Evolutionary conservation across 1,140 invertebrate species (phyloP), one percentile per base, ranked within the genome.

Genomic region (Neodiprion lecontei): DNA sequence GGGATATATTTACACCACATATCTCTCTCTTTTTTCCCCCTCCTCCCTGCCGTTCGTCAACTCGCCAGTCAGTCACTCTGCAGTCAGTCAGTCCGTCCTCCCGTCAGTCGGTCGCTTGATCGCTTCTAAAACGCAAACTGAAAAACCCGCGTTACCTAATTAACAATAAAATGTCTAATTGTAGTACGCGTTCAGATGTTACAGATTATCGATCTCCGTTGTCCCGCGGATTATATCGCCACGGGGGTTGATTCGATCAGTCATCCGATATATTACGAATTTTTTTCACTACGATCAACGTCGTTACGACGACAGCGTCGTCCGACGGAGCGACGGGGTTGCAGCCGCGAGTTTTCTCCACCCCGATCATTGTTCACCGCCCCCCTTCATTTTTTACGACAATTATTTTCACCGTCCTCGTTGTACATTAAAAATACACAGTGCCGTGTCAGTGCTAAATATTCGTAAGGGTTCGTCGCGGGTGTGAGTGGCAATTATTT

Each of bases 1-100:
- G 84, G 82, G 84, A 85, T 85, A 84, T 84, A 85, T 84, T 85
- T 84, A 85, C 83, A 82, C 78, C 83, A 82, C 79, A 82, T 80
- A 78, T 80, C 79, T 85, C 28, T 40, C 28, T 40, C 28, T 9
- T 61, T 61, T 61, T 83, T 86, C 85, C 83, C 83, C 76, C 77
- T 75, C 77, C 80, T 78, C 81, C 78, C 78, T 78, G 1, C 53
- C 75, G 75, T 40, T 40, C 78, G 75, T 72, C 79, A 78, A 77
- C 78, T 61, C 53, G 53, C 2, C 2, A 61, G 53, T 14, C 53
- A 40, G 28, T 40, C 80, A 79, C 81, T 77, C 78, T 79, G 14
- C 50, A 74, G 75, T 40, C 28, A 76, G 75, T 72, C 79, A 77
- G 76, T 77, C n/a, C 53, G 17, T 21, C 17, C 17, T 21, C 17